Conservation (phyloP, 2,888 invertebrate species). For the Gryllus longicercus region DNA sequence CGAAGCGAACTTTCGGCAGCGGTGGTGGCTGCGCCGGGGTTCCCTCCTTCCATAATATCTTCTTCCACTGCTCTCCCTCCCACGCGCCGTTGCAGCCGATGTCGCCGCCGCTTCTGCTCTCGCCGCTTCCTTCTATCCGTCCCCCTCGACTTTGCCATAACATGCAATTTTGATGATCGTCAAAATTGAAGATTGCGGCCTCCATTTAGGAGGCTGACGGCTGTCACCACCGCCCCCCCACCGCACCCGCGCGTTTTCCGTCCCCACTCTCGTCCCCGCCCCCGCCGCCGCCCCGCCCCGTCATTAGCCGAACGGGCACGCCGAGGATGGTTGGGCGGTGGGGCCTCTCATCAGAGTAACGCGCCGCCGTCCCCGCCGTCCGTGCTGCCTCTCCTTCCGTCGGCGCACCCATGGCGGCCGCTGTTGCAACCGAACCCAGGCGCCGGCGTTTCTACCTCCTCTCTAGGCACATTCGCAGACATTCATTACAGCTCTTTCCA, state of each 20-base stretch:
- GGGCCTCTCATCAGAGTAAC: not conserved
- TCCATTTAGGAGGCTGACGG: slow-evolving; percentile 25
- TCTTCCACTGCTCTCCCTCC: too few species aligned
- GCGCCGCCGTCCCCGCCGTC: not conserved
- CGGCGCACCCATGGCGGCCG: too few species aligned
- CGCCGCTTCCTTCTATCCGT: not conserved
- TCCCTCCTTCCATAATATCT: too few species aligned
- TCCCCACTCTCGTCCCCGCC: not conserved
- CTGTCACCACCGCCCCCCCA: slow-evolving; percentile 20
- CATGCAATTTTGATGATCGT: slow-evolving; percentile 27
- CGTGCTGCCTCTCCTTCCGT: not conserved
- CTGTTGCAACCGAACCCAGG: too few species aligned
- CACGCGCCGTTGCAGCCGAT: too few species aligned
- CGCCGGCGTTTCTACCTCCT: too few species aligned
- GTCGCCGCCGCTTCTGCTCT: too few species aligned
- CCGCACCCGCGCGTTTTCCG: not conserved
- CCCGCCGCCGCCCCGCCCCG: not conserved
- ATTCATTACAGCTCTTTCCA: too few species aligned
- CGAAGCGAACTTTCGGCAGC: too few species aligned
- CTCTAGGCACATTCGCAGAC: too few species aligned
- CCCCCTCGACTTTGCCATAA: slow-evolving; percentile 18
- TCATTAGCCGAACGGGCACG: not conserved
- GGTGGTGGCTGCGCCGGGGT: too few species aligned
- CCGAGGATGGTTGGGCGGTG: not conserved
- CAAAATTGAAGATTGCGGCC: slow-evolving; percentile 28